Percentiles rank a stretch among this genome's conserved stretches.
Evolutionary conservation across 35 echinoderm and acorn worm genomes (phyloP).

Genomic region (Apostichopus japonicus): DNA sequence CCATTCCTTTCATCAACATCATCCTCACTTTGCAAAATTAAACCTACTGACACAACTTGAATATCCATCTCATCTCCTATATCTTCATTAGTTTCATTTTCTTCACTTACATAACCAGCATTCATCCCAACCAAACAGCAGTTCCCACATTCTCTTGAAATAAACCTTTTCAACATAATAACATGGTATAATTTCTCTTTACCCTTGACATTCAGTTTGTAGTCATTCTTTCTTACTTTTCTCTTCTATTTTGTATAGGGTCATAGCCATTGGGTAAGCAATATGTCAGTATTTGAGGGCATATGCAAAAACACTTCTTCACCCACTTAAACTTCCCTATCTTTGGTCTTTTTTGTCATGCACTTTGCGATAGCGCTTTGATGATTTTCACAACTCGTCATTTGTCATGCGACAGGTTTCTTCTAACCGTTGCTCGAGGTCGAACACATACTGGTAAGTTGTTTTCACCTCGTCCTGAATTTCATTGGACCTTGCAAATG

Average conservation of each 20-base stretch:
- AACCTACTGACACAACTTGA: background rate
- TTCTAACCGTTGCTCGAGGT: background rate
- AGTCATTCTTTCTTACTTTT: background rate
- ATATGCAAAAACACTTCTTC: conserved; percentile 7
- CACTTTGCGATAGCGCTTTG: background rate
- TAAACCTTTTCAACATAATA: background rate
- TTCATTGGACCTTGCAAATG: too few species aligned
- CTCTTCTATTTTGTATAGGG: background rate
- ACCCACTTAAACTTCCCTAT: background rate
- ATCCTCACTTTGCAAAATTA: background rate
- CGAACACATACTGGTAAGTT: background rate
- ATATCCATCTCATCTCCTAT: too few species aligned
- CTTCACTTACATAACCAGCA: too few species aligned
- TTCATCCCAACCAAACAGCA: too few species aligned
- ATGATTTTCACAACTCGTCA: background rate
- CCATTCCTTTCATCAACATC: too few species aligned
- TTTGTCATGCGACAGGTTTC: conserved; percentile 8
- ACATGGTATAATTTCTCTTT: background rate
- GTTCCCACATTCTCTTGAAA: too few species aligned
- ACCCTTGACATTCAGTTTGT: background rate
- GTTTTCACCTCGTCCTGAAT: too few species aligned
- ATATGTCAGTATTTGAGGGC: background rate
- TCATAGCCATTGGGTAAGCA: background rate
- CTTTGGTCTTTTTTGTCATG: background rate
- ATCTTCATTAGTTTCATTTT: too few species aligned